phyloP scores from a whole-genome alignment of 2,888 invertebrate species.

The Phortica okadai region DNA sequence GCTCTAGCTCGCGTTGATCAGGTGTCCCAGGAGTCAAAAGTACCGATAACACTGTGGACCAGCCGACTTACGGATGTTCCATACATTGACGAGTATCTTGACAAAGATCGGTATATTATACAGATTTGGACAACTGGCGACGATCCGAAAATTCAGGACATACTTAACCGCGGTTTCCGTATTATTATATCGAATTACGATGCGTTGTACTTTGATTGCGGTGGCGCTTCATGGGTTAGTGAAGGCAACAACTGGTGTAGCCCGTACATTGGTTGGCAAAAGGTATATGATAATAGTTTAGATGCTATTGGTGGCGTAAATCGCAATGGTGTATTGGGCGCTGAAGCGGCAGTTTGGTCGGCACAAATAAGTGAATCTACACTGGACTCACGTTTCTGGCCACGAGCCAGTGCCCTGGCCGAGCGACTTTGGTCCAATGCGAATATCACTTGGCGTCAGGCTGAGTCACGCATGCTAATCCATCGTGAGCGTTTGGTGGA shows the following conservation, averaged over 20 bases:
- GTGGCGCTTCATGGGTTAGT: slow-evolving; percentile 88
- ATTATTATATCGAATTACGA: slow-evolving; percentile 92
- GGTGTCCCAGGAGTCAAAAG: slow-evolving; percentile 76
- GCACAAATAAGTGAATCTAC: slow-evolving; percentile 86
- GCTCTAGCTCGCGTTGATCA: slow-evolving; percentile 71
- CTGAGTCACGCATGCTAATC: slow-evolving; percentile 83
- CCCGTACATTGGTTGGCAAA: slow-evolving; percentile 93
- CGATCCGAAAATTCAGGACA: slow-evolving; percentile 81
- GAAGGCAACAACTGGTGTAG: slow-evolving; percentile 92
- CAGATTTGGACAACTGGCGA: slow-evolving; percentile 86
- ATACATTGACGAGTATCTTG: slow-evolving; percentile 82
- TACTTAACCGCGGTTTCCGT: slow-evolving; percentile 84
- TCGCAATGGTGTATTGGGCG: slow-evolving; percentile 80
- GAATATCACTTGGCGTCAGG: slow-evolving; percentile 80
- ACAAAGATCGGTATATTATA: slow-evolving; percentile 86
- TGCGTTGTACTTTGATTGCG: slow-evolving; percentile 90
- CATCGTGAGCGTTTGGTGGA: slow-evolving; percentile 84
- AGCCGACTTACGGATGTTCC: slow-evolving; percentile 84
- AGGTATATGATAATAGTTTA: slow-evolving; percentile 87
- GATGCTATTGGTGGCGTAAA: slow-evolving; percentile 78
- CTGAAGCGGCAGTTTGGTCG: slow-evolving; percentile 90
- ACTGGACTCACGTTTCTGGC: slow-evolving; percentile 87
- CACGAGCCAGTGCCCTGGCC: slow-evolving; percentile 88
- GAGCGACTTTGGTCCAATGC: slow-evolving; percentile 91
- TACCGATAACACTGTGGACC: slow-evolving; percentile 88